These are phyloP conservation scores for Apodemia duryi DNA, from an alignment of 2,888 invertebrate species.

Conservation along the genomic window DNA sequence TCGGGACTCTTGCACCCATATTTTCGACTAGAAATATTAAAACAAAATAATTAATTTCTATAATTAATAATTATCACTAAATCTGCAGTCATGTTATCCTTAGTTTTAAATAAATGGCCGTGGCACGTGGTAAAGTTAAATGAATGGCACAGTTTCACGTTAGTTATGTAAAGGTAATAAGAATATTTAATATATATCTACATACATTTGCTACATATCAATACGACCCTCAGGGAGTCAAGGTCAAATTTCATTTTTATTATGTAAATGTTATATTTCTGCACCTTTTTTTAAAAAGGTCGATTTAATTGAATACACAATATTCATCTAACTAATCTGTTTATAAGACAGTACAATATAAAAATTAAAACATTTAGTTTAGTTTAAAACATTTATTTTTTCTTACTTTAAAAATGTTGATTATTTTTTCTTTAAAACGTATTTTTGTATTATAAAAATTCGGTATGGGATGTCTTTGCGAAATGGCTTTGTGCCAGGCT, in stretches of 20 bases:
- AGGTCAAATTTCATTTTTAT: conserved; percentile 21
- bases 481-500: too few relatives aligned
- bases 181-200: conserved; percentile 44
- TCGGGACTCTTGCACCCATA: conserved; percentile 60
- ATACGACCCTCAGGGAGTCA: conserved; percentile 24
- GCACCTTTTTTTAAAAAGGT: background rate
- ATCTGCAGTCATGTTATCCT: conserved; percentile 74
- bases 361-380: conserved; percentile 19
- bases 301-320: background rate
- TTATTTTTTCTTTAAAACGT: too few relatives aligned
- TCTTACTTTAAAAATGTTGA: too few relatives aligned
- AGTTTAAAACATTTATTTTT: too few relatives aligned
- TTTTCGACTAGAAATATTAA: conserved; percentile 75
- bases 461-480: too few relatives aligned
- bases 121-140: conserved; percentile 76
- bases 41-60: conserved; percentile 51
- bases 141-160: conserved; percentile 80
- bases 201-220: conserved; percentile 43
- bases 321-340: background rate
- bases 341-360: conserved; percentile 6
- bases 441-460: too few relatives aligned
- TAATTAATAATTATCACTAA: conserved; percentile 67
- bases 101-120: conserved; percentile 69
- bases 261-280: conserved; percentile 31
- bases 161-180: conserved; percentile 72